Percentiles rank a stretch among this genome's conserved stretches.
Conservation (phyloP, 2,797 vertebrate species). For the Echiichthys vipera region DNA sequence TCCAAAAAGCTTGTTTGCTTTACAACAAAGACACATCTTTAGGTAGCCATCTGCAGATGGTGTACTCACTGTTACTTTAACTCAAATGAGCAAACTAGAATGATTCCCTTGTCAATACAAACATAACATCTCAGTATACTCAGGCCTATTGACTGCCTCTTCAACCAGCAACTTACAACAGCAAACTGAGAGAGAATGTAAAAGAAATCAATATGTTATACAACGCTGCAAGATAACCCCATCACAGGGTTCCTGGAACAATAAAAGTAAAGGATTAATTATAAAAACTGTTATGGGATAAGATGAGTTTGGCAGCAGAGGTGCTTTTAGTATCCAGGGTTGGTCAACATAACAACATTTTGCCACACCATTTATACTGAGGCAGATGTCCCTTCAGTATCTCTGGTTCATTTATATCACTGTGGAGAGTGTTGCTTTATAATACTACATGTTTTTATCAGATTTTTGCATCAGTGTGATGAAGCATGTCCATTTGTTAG, state of each 20-base stretch:
- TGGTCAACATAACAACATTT: background rate
- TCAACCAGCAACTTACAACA: conserved; percentile 32
- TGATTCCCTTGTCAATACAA: conserved; percentile 35
- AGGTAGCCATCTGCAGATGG: conserved; percentile 22
- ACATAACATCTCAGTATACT: conserved; percentile 23
- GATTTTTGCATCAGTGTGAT: background rate
- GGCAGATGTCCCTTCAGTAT: background rate
- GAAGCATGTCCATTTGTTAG: background rate
- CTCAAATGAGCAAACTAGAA: conserved; percentile 45
- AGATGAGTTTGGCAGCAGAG: background rate
- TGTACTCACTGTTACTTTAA: conserved; percentile 37
- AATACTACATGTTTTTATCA: too few species aligned
- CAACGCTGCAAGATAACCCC: background rate
- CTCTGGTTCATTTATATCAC: background rate
- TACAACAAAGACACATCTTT: conserved; percentile 3
- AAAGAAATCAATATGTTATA: conserved; percentile 32
- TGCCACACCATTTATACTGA: too few species aligned
- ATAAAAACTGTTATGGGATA: background rate
- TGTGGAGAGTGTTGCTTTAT: background rate
- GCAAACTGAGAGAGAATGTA: conserved; percentile 14
- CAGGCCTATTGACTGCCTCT: conserved; percentile 39
- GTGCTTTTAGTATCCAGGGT: background rate
- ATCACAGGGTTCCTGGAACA: background rate
- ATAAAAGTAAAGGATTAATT: background rate
- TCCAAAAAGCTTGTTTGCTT: conserved; percentile 7